Evolutionary conservation across 2,888 invertebrate genomes (phyloP).

Genomic region (Hydriomena furcata): DNA sequence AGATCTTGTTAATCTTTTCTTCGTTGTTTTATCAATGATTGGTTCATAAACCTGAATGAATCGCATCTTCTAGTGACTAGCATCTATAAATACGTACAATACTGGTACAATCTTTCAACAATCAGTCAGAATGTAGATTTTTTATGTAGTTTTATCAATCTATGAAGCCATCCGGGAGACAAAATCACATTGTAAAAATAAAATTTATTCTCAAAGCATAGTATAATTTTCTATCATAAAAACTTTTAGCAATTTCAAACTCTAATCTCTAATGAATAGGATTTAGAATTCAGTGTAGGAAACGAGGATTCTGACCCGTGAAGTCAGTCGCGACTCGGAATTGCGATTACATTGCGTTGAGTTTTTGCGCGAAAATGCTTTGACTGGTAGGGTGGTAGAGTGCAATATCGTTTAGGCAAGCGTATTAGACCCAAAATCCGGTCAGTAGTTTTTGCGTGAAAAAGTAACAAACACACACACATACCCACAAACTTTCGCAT

Average conservation of each 20-base stretch:
- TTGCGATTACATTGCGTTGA: conserved; percentile 48
- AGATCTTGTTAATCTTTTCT: conserved; percentile 2
- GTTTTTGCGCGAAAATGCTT: conserved; percentile 48
- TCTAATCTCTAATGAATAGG: not conserved
- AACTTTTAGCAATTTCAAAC: conserved; percentile 17
- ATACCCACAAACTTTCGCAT: too few relatives aligned
- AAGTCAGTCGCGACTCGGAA: conserved; percentile 44
- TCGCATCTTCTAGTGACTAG: not conserved
- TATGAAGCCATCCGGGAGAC: not conserved
- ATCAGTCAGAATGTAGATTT: too few relatives aligned
- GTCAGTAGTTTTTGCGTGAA: too few relatives aligned
- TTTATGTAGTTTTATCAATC: conserved; percentile 1
- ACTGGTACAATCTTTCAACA: too few relatives aligned
- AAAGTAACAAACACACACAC: too few relatives aligned
- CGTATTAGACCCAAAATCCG: conserved; percentile 16
- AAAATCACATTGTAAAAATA: conserved; percentile 13
- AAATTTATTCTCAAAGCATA: conserved; percentile 8
- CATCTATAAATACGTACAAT: too few relatives aligned
- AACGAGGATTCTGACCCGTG: conserved; percentile 44
- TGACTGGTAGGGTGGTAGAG: conserved; percentile 42
- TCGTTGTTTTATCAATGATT: conserved; percentile 5
- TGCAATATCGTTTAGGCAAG: conserved; percentile 32
- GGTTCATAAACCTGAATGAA: conserved; percentile 8
- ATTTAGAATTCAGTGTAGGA: conserved; percentile 22
- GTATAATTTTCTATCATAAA: conserved; percentile 4